phyloP scores from a whole-genome alignment of 92 coral and sea anemone species.

The Palythoa grandis region DNA sequence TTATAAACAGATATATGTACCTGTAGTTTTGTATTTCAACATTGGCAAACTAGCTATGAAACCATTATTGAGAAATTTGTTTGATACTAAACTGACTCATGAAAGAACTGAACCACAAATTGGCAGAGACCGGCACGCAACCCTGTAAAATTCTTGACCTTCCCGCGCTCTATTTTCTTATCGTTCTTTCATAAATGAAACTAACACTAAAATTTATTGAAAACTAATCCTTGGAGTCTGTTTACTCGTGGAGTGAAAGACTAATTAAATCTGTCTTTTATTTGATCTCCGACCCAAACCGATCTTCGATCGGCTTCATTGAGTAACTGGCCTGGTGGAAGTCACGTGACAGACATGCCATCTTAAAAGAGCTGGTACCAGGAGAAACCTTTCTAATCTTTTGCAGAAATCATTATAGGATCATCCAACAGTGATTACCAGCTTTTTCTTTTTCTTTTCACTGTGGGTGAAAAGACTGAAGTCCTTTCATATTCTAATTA shows the following conservation, averaged over 20 bases:
- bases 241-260: not conserved
- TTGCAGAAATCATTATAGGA: not conserved
- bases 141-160: too few species aligned
- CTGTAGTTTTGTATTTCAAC: too few species aligned
- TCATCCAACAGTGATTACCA: slow-evolving; percentile 4
- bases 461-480: slow-evolving; percentile 29
- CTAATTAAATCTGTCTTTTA: not conserved
- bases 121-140: too few species aligned
- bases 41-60: too few species aligned
- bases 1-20: too few species aligned
- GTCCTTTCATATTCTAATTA: slow-evolving; percentile 13
- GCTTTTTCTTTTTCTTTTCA: slow-evolving; percentile 16
- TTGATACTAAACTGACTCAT: too few species aligned
- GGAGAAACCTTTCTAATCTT: not conserved
- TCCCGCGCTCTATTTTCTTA: too few species aligned
- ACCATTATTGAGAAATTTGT: too few species aligned
- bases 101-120: too few species aligned
- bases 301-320: not conserved
- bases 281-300: slow-evolving; percentile 23
- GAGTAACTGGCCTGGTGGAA: not conserved
- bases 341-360: not conserved
- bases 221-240: not conserved
- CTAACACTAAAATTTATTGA: not conserved
- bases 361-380: slow-evolving; percentile 17
- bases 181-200: not conserved